Conservation (phyloP, 1,140 invertebrate genomes). For the Dinoponera quadriceps region DNA sequence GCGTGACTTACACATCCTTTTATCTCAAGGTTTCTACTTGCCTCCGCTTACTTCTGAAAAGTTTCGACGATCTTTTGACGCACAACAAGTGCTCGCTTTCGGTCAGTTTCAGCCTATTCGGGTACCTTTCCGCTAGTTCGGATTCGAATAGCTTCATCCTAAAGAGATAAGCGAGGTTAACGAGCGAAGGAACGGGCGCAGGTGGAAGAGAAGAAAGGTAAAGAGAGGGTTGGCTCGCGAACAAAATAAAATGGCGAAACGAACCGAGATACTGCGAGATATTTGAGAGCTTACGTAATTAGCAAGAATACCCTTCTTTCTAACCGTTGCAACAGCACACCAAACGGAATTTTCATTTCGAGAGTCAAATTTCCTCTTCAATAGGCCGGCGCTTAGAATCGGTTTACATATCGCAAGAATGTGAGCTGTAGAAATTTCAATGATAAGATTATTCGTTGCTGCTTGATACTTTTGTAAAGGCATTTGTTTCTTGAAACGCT, state of each 20-base stretch:
- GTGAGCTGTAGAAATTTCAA: conserved; percentile 3
- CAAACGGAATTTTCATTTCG: conserved; percentile 42
- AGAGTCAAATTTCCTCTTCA: conserved; percentile 24
- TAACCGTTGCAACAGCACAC: conserved; percentile 4
- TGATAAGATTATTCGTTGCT: neutral
- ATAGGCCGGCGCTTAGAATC: neutral
- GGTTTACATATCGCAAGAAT: conserved; percentile 30
- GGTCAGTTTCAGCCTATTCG: neutral
- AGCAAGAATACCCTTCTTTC: conserved; percentile 35
- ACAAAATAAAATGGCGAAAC: conserved; percentile 45
- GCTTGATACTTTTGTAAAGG: too few species aligned
- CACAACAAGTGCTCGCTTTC: neutral
- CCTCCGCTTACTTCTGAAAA: neutral
- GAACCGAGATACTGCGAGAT: conserved; percentile 25
- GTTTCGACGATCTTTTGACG: conserved; percentile 8
- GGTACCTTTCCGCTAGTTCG: conserved; percentile 2
- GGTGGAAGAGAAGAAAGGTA: conserved; percentile 33
- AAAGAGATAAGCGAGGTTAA: conserved; percentile 34
- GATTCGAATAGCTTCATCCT: conserved; percentile 28
- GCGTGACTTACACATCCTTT: neutral
- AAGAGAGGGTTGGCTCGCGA: neutral
- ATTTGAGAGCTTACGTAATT: conserved; percentile 32
- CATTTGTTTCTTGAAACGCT: too few species aligned
- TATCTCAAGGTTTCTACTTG: neutral
- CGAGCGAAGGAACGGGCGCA: conserved; percentile 1